phyloP scores from a whole-genome alignment of 1,140 invertebrate species.

The Acyrthosiphon pisum region DNA sequence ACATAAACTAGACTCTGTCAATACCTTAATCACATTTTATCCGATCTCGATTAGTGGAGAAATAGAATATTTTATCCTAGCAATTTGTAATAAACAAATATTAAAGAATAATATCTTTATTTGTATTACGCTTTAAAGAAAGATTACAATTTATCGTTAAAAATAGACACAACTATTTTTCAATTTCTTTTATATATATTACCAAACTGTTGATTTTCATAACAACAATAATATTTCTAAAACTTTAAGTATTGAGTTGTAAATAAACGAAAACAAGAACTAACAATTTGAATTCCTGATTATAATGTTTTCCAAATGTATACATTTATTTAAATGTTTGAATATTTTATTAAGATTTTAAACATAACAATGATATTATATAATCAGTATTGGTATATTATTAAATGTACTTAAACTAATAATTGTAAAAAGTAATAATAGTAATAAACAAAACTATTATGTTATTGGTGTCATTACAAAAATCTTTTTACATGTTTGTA shows the following conservation, averaged over 20 bases:
- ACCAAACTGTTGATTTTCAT: background rate
- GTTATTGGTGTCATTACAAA: slow-evolving; percentile 2
- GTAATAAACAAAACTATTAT: slow-evolving; percentile 31
- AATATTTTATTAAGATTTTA: slow-evolving; percentile 30
- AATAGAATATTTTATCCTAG: background rate
- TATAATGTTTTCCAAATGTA: slow-evolving; percentile 4
- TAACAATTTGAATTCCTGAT: slow-evolving; percentile 18
- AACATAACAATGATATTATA: slow-evolving; percentile 18
- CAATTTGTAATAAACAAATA: background rate
- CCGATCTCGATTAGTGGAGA: background rate
- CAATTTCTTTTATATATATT: background rate
- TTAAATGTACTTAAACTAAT: slow-evolving; percentile 17
- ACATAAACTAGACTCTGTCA: background rate
- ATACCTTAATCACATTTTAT: background rate
- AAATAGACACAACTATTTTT: background rate
- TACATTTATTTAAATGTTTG: background rate
- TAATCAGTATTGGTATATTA: slow-evolving; percentile 19
- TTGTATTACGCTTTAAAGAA: background rate
- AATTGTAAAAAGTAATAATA: background rate
- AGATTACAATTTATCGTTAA: background rate
- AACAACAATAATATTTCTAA: background rate
- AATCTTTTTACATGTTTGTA: background rate
- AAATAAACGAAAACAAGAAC: slow-evolving; percentile 20
- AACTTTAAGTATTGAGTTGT: slow-evolving; percentile 8
- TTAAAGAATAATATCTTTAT: background rate